Percentiles rank a stretch among this genome's conserved stretches.
Evolutionary conservation across 2,113 vertebrate species (phyloP).

Genomic region (Vidua macroura): DNA sequence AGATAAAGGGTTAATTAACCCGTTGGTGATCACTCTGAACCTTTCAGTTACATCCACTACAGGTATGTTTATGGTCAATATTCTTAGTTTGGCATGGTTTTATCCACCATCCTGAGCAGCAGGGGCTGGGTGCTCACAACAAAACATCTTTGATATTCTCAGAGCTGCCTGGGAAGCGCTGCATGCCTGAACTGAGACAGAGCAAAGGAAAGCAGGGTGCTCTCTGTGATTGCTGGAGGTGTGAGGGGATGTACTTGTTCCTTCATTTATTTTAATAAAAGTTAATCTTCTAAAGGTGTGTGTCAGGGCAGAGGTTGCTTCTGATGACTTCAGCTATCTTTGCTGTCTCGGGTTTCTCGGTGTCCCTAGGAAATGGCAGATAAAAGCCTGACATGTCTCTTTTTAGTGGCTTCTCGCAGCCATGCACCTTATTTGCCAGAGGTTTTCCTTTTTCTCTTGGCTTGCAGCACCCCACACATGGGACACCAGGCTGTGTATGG

Average conservation of each 20-base stretch:
- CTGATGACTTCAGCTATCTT: not conserved
- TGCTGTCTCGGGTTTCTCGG: not conserved
- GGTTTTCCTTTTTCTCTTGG: not conserved
- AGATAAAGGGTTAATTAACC: not conserved
- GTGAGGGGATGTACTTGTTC: not conserved
- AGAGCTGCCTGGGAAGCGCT: not conserved
- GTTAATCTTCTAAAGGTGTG: not conserved
- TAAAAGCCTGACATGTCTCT: not conserved
- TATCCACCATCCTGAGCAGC: not conserved
- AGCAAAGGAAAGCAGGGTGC: not conserved
- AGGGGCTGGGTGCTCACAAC: not conserved
- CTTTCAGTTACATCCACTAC: not conserved
- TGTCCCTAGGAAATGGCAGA: not conserved
- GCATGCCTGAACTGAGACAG: accelerated
- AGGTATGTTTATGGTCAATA: accelerated
- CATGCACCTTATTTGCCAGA: not conserved
- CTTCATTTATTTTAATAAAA: not conserved
- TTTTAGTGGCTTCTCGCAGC: not conserved
- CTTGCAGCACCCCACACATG: not conserved
- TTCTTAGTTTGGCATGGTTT: accelerated
- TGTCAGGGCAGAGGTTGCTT: not conserved
- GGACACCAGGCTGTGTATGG: not conserved
- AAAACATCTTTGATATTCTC: not conserved
- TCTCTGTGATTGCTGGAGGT: not conserved
- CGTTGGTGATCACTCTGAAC: not conserved